These are phyloP conservation scores for Chamaedrilus cognettii DNA, from an alignment of 2,888 invertebrate species.

Conservation along the genomic window DNA sequence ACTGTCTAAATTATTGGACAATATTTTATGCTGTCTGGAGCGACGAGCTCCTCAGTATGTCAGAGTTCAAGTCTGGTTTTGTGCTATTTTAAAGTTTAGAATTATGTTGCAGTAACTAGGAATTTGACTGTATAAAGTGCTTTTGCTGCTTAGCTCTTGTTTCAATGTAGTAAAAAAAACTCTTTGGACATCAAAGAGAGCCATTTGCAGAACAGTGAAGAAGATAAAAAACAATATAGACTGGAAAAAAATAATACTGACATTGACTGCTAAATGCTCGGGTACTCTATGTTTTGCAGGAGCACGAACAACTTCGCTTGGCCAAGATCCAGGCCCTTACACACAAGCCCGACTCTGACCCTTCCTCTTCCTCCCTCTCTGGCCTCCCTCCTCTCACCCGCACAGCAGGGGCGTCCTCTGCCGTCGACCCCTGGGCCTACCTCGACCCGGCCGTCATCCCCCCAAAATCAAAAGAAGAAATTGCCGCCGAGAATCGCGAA, in stretches of 20 bases:
- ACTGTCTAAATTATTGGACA: too few species aligned
- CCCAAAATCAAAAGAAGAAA: conserved; percentile 47
- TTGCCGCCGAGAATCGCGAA: conserved; percentile 46
- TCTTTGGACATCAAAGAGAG: too few species aligned
- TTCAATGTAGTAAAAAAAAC: too few species aligned
- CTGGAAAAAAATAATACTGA: background rate
- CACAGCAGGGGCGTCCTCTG: background rate
- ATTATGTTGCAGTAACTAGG: too few species aligned
- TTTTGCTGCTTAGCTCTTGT: too few species aligned
- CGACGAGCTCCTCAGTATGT: too few species aligned
- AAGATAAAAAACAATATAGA: background rate
- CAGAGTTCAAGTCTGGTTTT: too few species aligned
- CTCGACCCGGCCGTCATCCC: conserved; percentile 31
- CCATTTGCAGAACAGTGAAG: background rate
- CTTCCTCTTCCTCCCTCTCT: background rate
- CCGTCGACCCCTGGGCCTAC: background rate
- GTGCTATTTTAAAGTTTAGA: too few species aligned
- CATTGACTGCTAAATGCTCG: background rate
- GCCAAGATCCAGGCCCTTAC: conserved; percentile 45
- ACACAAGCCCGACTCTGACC: too few species aligned
- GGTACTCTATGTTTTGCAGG: conserved; percentile 36
- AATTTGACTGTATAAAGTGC: too few species aligned
- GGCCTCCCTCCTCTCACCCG: background rate
- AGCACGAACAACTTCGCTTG: conserved; percentile 48
- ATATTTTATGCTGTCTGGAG: too few species aligned